Percentiles rank a stretch among this genome's conserved stretches.
phyloP scores from a whole-genome alignment of 2,113 vertebrate species.

The Electrona antarctica region DNA sequence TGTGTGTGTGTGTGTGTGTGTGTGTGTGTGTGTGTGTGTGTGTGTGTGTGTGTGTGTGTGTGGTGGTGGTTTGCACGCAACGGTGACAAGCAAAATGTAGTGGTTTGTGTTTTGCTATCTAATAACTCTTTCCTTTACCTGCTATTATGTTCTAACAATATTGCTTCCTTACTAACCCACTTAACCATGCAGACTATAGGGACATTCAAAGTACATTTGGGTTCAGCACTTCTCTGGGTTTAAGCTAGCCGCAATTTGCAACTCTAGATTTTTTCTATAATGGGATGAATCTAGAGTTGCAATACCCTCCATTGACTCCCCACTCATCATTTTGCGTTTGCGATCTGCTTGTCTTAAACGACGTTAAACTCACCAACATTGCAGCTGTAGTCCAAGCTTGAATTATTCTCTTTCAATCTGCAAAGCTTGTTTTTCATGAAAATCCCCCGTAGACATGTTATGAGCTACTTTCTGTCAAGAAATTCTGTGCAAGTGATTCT shows the following conservation, averaged over 20 bases:
- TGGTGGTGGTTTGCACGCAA: not conserved
- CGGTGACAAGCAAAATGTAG: not conserved
- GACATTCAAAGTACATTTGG: conserved; percentile 7
- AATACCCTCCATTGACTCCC: too few species aligned
- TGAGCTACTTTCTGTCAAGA: too few species aligned
- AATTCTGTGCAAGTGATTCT: too few species aligned
- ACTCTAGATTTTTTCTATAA: too few species aligned
- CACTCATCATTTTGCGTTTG: too few species aligned
- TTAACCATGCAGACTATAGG: conserved; percentile 38
- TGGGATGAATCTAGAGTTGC: too few species aligned
- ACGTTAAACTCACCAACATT: too few species aligned
- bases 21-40: conserved; percentile 9
- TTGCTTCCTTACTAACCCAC: conserved; percentile 48
- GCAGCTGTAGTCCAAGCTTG: too few species aligned
- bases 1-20: not conserved
- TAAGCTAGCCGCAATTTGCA: not conserved
- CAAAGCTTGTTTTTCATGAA: too few species aligned
- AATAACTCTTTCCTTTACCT: conserved; percentile 19
- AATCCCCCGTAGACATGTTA: too few species aligned
- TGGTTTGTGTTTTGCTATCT: conserved; percentile 18
- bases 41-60: conserved; percentile 30
- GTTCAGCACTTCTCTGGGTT: conserved; percentile 10
- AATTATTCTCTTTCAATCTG: too few species aligned
- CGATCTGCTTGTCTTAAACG: too few species aligned
- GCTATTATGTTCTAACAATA: conserved; percentile 48